Base-by-base conservation (phyloP, 2,113 vertebrate genomes). In the Odocoileus hemionus region DNA sequence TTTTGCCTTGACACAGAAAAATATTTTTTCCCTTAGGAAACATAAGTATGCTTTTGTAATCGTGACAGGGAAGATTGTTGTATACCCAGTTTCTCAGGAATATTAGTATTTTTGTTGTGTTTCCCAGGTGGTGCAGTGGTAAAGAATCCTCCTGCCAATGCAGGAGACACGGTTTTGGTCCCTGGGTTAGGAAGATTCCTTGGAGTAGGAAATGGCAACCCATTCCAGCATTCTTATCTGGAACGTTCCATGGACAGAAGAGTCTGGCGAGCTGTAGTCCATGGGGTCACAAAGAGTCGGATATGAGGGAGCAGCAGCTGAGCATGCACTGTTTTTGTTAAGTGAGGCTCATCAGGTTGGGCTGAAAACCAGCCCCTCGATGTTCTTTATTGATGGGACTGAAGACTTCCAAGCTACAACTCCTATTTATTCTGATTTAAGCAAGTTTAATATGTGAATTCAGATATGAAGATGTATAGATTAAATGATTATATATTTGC, bases 31-130 rank as follows among this genome's bases (percentile, higher is more conserved):
- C 43, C 54, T 21, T 87, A 88, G 93, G 23, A 95, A 95, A 19
- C 50, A 30, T 74, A 60, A 23, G 1, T 87, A 25, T 52, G 43
- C 83, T 90, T 64, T 43, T 57, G 10, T 57, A 57, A 45, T 25
- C 36, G 55, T 89, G 26, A 60, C 10, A 26, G 84, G n/a, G 8
- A 45, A 86, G 74, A 61, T 21, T 76, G 26, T 86, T 25, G 7
- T 79, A 52, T 43, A 76, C 23, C 89, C 25, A 67, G 15, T 39
- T 96, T 96, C 89, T 96, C 45, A 89, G 33, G 39, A 95, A 28
- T 93, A 91, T 89, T 89, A 78, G 19, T 93, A 15, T 60, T 93
- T 97, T 91, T 95, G 25, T 88, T 91, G 95, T 11, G 12, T 39
- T 43, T 76, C 39, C 39, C 39, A 76, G 39, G 70, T 43, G 39